A percentile compares a stretch with the other conserved stretches of the same genome.
These are phyloP conservation scores for Pogonophryne albipinna DNA, from an alignment of 2,797 vertebrate species.

Conservation along the genomic window DNA sequence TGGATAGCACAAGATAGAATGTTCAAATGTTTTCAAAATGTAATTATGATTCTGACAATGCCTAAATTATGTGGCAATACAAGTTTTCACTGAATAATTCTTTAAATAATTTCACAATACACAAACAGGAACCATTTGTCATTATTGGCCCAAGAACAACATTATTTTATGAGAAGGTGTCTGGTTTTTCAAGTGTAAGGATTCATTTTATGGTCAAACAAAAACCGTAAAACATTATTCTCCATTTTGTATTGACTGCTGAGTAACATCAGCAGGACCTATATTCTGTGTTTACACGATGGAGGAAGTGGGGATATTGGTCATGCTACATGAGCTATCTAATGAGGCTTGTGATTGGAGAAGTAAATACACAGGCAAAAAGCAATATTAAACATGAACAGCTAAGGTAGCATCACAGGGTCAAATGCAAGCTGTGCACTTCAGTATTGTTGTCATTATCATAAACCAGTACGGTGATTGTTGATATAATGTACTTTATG, in stretches of 20 bases:
- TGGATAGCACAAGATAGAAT: background rate
- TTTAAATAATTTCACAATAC: background rate
- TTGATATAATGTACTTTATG: background rate
- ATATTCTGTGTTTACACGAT: conserved; percentile 44
- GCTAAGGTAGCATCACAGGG: conserved; percentile 12
- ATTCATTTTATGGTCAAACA: background rate
- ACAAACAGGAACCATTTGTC: background rate
- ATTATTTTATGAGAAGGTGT: background rate
- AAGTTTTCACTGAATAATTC: background rate
- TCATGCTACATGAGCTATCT: conserved; percentile 60
- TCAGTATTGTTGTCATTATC: conserved; percentile 11
- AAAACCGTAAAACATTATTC: background rate
- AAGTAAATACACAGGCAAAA: conserved; percentile 48
- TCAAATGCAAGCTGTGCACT: conserved; percentile 1
- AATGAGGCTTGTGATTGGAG: conserved; percentile 65
- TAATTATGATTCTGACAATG: background rate
- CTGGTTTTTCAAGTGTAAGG: background rate
- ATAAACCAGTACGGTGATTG: background rate
- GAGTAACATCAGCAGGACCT: conserved; percentile 34
- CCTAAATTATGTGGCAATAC: background rate
- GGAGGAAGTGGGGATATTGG: conserved; percentile 41
- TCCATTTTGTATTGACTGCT: conserved; percentile 32
- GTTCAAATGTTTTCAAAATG: background rate
- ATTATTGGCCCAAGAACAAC: background rate
- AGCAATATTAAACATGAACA: conserved; percentile 35